Evolutionary conservation across 1,140 invertebrate species (phyloP).

Genomic region (Pristionchus pacificus): DNA sequence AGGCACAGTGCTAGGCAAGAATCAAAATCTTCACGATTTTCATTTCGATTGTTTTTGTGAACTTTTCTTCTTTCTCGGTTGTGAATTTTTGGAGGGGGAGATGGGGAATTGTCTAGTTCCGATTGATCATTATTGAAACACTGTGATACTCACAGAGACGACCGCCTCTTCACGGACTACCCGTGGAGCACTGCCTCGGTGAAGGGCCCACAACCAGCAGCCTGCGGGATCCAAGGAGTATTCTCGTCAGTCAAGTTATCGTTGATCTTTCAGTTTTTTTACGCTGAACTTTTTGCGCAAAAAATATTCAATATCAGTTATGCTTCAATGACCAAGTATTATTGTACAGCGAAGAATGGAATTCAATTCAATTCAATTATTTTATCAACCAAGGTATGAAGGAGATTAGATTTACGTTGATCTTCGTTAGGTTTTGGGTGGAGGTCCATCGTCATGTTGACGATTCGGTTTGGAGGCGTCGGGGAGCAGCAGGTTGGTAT

Average conservation of each 20-base stretch:
- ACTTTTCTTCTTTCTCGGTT: constrained; percentile 8
- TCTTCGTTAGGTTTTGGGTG: no score
- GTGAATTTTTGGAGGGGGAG: constrained; percentile 6
- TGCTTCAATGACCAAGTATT: not conserved
- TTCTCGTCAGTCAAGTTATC: constrained; percentile 11
- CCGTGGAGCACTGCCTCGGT: constrained; percentile 30
- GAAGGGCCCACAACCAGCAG: constrained; percentile 14
- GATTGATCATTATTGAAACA: constrained; percentile 12
- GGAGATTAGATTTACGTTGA: no score
- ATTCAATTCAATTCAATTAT: no score
- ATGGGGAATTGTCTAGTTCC: not conserved
- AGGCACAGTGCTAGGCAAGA: constrained; percentile 10
- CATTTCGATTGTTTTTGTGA: constrained; percentile 14
- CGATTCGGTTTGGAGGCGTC: no score
- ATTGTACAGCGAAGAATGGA: no score
- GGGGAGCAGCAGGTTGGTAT: no score
- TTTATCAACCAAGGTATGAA: no score
- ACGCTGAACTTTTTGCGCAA: no score
- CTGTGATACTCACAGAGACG: constrained; percentile 8
- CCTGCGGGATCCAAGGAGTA: constrained; percentile 27
- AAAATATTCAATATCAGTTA: no score
- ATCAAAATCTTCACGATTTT: constrained; percentile 2
- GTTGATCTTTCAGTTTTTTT: no score
- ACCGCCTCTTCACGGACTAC: constrained; percentile 17
- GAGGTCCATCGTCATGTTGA: no score